These are phyloP conservation scores for Cavia porcellus DNA, from an alignment of 2,113 vertebrate species.

Conservation along the genomic window DNA sequence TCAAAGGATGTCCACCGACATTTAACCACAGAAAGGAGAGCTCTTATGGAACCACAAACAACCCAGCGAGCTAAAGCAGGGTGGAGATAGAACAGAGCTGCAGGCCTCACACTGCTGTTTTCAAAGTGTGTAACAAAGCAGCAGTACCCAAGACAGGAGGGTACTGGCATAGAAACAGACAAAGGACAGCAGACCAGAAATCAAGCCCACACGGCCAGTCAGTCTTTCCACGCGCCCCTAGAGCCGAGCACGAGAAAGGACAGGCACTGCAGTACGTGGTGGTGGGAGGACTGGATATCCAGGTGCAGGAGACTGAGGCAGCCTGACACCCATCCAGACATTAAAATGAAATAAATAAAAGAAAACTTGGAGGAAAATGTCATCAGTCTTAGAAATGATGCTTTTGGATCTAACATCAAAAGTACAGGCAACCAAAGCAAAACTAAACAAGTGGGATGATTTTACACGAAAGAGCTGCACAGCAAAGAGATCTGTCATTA, in stretches of 20 bases:
- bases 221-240: not conserved
- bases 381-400: not conserved
- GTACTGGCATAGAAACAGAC: not conserved
- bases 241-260: too few relatives aligned
- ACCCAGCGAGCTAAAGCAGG: not conserved
- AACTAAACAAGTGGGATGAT: not conserved
- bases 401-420: not conserved
- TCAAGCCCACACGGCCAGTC: not conserved
- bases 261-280: accelerated
- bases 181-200: not conserved
- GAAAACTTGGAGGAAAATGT: not conserved
- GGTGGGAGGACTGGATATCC: not conserved
- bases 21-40: not conserved
- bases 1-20: not conserved
- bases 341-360: not conserved
- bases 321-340: not conserved
- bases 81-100: not conserved
- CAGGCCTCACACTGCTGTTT: too few relatives aligned
- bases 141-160: not conserved
- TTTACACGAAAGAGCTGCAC: not conserved
- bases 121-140: not conserved
- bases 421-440: not conserved
- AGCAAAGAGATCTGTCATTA: not conserved
- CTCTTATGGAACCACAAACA: too few relatives aligned
- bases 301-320: too few relatives aligned